phyloP scores from a whole-genome alignment of 2,113 vertebrate genomes.

The Turnix velox region DNA sequence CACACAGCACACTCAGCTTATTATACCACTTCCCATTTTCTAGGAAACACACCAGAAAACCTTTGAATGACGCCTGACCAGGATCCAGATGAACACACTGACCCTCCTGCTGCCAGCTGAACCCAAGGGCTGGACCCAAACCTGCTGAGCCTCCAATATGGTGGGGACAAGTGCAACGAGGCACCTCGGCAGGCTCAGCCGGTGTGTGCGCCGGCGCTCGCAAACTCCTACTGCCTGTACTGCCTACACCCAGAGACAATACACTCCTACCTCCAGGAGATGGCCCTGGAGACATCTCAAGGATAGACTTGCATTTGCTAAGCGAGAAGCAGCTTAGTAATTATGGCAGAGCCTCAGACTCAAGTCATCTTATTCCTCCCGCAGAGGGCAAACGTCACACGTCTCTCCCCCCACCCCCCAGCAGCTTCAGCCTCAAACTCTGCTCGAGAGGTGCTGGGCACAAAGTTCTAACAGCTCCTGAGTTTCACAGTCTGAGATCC shows the following conservation, averaged over 20 bases:
- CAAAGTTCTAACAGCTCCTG: neutral
- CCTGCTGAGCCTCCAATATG: neutral
- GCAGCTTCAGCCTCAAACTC: neutral
- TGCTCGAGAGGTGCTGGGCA: neutral
- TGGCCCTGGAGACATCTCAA: neutral
- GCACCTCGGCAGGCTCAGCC: neutral
- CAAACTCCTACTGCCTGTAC: fast-evolving
- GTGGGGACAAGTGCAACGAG: fast-evolving
- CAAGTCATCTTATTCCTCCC: neutral
- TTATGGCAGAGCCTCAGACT: neutral
- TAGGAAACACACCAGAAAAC: neutral
- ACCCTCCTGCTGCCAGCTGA: neutral
- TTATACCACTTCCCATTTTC: neutral
- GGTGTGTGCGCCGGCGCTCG: neutral
- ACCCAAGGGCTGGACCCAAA: neutral
- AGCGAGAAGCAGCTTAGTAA: neutral
- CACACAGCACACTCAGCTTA: neutral
- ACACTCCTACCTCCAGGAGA: neutral
- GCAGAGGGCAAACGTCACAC: neutral
- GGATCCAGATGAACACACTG: no score
- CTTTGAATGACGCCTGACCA: no score
- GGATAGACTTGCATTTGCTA: fast-evolving
- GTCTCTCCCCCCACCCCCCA: no score
- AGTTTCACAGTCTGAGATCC: neutral
- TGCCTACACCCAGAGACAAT: neutral